Base-by-base conservation (phyloP, 2,888 invertebrate species). In the Drosophila recens region DNA sequence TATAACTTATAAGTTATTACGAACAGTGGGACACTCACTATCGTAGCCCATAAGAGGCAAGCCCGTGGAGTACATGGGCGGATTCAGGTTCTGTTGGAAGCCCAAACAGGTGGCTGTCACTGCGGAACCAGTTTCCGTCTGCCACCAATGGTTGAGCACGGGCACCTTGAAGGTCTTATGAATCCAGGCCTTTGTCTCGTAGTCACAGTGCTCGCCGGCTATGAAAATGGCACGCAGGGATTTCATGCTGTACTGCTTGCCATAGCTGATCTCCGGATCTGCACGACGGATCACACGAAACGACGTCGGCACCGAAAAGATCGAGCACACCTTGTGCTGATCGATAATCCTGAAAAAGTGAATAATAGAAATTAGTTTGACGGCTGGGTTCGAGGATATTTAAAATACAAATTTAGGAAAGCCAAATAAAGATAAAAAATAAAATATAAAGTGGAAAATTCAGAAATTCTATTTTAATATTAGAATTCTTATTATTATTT, bases 111-210 rank as follows among this genome's bases (percentile, higher is more conserved):
- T 95, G 0, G 97, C 96, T 0, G 98, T 97, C 64, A 98, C 96
- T 0, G 98, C 96, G 69, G 97, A 97, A 0, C 98, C 98, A 0
- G 97, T 97, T 93, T 98, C 98, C 2, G 98, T 98, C 93, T 98
- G 98, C 98, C 98, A 98, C 98, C 98, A 98, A 92, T 98, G 97
- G 92, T 98, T 98, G 58, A 98, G 92, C 3, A 97, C 94, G 0
- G 97, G 96, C 9, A 95, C 96, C 64, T 95, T 94, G 87, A 97
- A 96, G 8, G 93, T 93, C 66, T 94, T 94, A 87, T 95, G 95
- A 5, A 96, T 95, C 97, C 97, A 97, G 8, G 93, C 89, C 93
- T 97, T 96, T 0, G 98, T 97, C 89, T 98, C 98, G 79, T 96
- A 95, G 91, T 98, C 98, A 90, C 98, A 97, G 90, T 98, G 97